phyloP scores from a whole-genome alignment of 30 jellyfish, hydroid and myxozoan genomes.

The Clytia hemisphaerica region DNA sequence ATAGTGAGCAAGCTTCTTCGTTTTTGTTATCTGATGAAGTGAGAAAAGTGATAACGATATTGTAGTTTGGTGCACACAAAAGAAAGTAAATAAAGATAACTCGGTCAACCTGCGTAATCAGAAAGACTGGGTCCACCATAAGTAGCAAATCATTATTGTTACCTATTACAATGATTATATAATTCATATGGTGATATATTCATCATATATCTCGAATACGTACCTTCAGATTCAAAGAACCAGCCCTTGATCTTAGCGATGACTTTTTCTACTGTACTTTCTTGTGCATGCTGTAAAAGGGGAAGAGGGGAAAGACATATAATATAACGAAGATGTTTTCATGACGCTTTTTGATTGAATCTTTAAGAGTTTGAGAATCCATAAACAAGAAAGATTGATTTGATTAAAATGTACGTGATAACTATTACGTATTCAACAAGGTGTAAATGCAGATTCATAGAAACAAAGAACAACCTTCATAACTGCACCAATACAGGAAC shows the following conservation, averaged over 20 bases:
- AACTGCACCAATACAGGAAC: conserved; percentile 74
- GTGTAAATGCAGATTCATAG: too few species aligned
- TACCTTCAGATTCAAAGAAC: conserved; percentile 76
- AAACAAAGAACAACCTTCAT: too few species aligned
- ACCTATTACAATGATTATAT: too few species aligned
- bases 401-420: background rate
- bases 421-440: too few species aligned
- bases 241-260: conserved; percentile 37
- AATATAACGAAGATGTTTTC: background rate
- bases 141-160: too few species aligned
- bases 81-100: background rate
- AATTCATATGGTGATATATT: too few species aligned
- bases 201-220: background rate
- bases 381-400: background rate
- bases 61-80: background rate
- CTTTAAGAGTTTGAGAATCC: background rate
- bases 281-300: conserved; percentile 54
- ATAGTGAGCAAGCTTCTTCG: conserved; percentile 63
- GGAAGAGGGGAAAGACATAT: background rate
- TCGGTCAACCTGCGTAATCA: too few species aligned
- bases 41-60: background rate
- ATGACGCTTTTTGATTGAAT: background rate
- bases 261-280: conserved; percentile 60
- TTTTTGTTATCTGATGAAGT: conserved; percentile 40
- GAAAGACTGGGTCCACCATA: too few species aligned